Evolutionary conservation across 2,113 vertebrate genomes (phyloP).

Genomic region (Talpa occidentalis): DNA sequence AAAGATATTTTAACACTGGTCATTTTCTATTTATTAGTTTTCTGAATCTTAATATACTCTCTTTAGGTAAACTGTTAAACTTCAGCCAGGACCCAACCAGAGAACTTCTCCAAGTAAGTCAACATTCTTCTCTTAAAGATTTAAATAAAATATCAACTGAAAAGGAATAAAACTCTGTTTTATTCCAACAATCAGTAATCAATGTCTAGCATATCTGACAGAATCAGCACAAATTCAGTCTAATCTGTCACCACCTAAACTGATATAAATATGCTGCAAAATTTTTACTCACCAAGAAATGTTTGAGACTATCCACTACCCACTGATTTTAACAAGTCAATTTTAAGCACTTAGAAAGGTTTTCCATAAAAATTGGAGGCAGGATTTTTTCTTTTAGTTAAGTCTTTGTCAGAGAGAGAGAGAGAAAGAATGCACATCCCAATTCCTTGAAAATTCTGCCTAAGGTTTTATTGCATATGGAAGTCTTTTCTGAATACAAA

Average conservation of each 20-base stretch:
- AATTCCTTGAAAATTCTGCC: slow-evolving; percentile 16
- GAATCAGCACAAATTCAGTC: background rate
- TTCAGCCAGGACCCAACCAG: background rate
- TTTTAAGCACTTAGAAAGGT: slow-evolving; percentile 7
- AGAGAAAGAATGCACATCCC: background rate
- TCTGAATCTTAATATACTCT: background rate
- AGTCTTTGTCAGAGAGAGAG: background rate
- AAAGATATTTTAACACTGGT: background rate
- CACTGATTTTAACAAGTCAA: slow-evolving; percentile 42
- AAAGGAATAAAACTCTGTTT: slow-evolving; percentile 10
- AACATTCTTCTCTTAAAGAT: slow-evolving; percentile 19
- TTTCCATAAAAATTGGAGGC: background rate
- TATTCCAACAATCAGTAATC: background rate
- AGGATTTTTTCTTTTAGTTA: slow-evolving; percentile 20
- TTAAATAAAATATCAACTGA: background rate
- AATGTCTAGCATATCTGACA: background rate
- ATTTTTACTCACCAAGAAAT: background rate
- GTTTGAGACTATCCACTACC: background rate
- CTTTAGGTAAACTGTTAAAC: slow-evolving; percentile 19
- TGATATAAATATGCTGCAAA: background rate
- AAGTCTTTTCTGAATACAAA: background rate
- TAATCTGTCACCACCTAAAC: background rate
- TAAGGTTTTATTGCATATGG: background rate
- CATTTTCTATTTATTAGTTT: background rate
- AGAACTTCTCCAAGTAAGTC: slow-evolving; percentile 19